These are phyloP conservation scores for Orthosia gothica DNA, from an alignment of 2,888 invertebrate genomes.

Conservation along the genomic window DNA sequence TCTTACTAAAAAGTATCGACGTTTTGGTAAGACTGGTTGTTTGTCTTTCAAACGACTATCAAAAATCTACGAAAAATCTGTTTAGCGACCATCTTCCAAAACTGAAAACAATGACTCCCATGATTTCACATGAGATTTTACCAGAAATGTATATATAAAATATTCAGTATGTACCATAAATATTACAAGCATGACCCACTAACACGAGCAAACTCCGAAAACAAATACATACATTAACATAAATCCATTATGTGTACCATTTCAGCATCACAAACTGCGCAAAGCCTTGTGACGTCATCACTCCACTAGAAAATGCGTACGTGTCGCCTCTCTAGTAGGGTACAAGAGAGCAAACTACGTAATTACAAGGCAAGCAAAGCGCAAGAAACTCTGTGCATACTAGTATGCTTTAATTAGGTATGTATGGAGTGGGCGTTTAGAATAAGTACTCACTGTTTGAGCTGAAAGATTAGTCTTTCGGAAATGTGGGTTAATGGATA, in stretches of 20 bases:
- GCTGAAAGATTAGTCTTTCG: neutral
- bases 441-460: neutral
- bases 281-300: constrained; percentile 15
- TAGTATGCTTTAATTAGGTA: constrained; percentile 1
- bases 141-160: neutral
- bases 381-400: constrained; percentile 43
- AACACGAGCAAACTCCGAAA: constrained; percentile 4
- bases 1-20: no score
- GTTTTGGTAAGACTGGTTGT: no score
- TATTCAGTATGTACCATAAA: neutral
- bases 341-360: constrained; percentile 41
- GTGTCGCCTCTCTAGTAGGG: constrained; percentile 5
- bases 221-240: constrained; percentile 38
- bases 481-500: neutral
- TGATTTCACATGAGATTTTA: neutral
- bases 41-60: no score
- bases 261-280: constrained; percentile 15
- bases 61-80: no score
- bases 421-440: neutral
- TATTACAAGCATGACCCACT: constrained; percentile 18
- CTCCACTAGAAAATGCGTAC: constrained; percentile 36
- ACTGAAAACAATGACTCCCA: neutral
- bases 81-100: no score
- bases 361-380: constrained; percentile 57
- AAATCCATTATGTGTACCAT: constrained; percentile 30